These are phyloP conservation scores for Agrotis clavis DNA, from an alignment of 2,888 invertebrate species.

Conservation along the genomic window DNA sequence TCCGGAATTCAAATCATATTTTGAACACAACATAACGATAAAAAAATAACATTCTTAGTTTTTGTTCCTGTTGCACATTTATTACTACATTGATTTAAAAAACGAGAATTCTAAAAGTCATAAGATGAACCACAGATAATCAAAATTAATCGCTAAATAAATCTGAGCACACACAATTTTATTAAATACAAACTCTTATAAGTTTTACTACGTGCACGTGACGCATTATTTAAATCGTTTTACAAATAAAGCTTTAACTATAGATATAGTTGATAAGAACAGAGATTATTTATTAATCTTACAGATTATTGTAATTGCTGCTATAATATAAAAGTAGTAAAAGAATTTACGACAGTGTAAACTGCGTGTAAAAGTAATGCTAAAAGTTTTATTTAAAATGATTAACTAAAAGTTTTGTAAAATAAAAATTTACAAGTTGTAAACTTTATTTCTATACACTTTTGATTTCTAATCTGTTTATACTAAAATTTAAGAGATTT, in stretches of 20 bases:
- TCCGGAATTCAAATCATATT: background rate
- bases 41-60: too few species aligned
- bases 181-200: slow-evolving; percentile 20
- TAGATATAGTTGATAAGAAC: slow-evolving; percentile 24
- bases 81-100: background rate
- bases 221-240: slow-evolving; percentile 9
- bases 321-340: background rate
- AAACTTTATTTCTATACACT: background rate
- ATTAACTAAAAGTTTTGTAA: background rate
- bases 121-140: background rate
- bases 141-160: slow-evolving; percentile 4
- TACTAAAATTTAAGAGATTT: background rate
- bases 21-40: too few species aligned
- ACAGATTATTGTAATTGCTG: slow-evolving; percentile 21
- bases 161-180: slow-evolving; percentile 11
- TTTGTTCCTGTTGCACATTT: background rate
- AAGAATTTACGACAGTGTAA: background rate
- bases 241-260: slow-evolving; percentile 10
- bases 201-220: slow-evolving; percentile 30
- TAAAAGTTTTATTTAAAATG: background rate
- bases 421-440: background rate
- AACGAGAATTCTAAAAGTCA: background rate
- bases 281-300: background rate
- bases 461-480: background rate
- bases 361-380: background rate